phyloP scores from a whole-genome alignment of 37 sponge, comb jelly and placozoan genomes.

The Ianthella basta region DNA sequence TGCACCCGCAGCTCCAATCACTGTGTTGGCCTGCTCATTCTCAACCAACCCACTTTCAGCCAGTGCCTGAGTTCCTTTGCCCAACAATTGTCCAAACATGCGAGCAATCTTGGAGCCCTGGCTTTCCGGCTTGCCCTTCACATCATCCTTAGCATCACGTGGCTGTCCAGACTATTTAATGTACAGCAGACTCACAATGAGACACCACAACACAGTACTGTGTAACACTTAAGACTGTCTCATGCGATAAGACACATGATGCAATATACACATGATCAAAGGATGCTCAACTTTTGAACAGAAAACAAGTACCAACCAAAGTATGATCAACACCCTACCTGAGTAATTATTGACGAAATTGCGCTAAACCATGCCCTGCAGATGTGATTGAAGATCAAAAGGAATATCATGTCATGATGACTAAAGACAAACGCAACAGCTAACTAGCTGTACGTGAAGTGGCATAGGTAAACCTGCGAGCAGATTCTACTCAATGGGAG shows the following conservation, averaged over 20 bases:
- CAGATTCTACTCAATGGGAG: too few relatives aligned
- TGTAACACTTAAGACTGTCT: too few relatives aligned
- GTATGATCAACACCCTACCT: background rate
- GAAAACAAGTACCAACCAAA: background rate
- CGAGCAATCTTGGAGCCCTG: background rate
- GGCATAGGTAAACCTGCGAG: too few relatives aligned
- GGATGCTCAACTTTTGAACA: too few relatives aligned
- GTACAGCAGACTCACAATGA: background rate
- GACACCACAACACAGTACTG: background rate
- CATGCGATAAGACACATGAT: too few relatives aligned
- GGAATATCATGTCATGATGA: too few relatives aligned
- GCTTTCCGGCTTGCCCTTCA: conserved; percentile 7
- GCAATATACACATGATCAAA: too few relatives aligned
- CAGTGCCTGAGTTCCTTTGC: conserved; percentile 6
- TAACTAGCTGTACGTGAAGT: too few relatives aligned
- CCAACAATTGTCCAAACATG: background rate
- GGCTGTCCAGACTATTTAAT: background rate
- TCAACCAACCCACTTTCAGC: background rate
- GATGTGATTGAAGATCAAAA: too few relatives aligned
- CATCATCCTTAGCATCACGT: background rate
- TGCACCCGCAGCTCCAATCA: background rate
- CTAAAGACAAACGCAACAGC: too few relatives aligned
- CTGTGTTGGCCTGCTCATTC: background rate
- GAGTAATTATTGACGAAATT: background rate
- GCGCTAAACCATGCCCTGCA: background rate